Evolutionary conservation across 2,797 vertebrate species (phyloP), one percentile per base, ranked within the genome.

Genomic region (Gouania willdenowi): DNA sequence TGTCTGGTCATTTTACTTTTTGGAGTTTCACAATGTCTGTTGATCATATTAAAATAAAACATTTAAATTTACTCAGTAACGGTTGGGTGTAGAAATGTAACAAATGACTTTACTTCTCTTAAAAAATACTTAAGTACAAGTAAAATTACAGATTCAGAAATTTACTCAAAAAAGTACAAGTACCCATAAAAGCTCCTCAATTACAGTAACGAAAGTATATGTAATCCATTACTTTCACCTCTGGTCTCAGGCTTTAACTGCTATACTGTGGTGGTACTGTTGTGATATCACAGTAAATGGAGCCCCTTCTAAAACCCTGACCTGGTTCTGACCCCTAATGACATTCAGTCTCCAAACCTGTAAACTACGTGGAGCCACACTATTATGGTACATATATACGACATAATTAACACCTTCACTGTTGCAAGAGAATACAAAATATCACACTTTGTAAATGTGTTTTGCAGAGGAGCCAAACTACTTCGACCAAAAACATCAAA

Each of bases 361-460:
- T 26, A 30, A 50, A 44, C 36, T 55, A 23, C 37, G 34, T 42
- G 6, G 4, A 49, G 24, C 15, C 30, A 9, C 28, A 43, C 26
- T n/a, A 34, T 27, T 26, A 37, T 30, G 8, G 28, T 43, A 24
- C n/a, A 32, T 28, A 24, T 26, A 35, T 25, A 50, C 43, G 37
- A 22, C 48, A 45, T 40, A 53, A 71, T 67, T 54, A 73, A 57
- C 64, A 71, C 38, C 43, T 61, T 40, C 12, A 26, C 8, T 33
- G 27, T 33, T 41, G 45, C 29, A 20, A 40, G 53, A 49, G 21
- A 51, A 49, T 41, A 36, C 27, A 42, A 42, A 52, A 13, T 9
- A 46, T 67, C 38, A 51, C 58, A 75, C 54, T 8, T 67, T 32
- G 7, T 66, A 63, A 73, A 72, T 40, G 32, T 59, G 34, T 15